Base-by-base conservation (phyloP, 2,888 invertebrate genomes). In the Rhamphomyia laevipes region DNA sequence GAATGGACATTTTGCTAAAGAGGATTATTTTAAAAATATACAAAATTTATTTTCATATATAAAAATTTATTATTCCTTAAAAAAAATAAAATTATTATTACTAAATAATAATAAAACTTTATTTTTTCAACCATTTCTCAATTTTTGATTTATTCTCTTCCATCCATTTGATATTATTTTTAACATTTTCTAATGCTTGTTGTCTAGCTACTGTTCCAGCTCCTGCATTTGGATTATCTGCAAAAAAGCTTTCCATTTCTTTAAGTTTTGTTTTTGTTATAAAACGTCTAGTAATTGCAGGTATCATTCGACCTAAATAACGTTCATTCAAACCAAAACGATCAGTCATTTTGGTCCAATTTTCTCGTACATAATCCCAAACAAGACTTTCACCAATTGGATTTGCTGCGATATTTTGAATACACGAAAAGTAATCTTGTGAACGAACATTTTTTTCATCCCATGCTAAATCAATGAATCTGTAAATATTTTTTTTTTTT, bases 301-400 rank as follows among this genome's bases (percentile, higher is more conserved):
- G 84, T 48, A 94, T 79, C 55, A 89, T 59, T 43, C 77, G 72
- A 12, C 93, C 93, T 43, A 95, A 72, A 54, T 84, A 81, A 13
- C 92, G 78, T 60, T 91, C 86, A 65, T 89, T 91, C 27, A 91
- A 70, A 0, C 85, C 82, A 67, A 89, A 94, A 47, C 88, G 77
- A 0, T 81, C 74, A 0, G 89, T 83, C 0, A 93, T 68, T 35
- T 77, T 69, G 2, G 75, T 72, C 88, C 92, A 94, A 57, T 88
- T 79, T 43, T 78, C 73, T 17, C 91, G 78, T 7, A 89, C 81
- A 72, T 86, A 86, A 61, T 85, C 80, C 94, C 94, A 95, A 0
- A 88, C 83, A 1, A 91, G 66, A 2, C 76, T 70, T 0, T 78
- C 77, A 6, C 91, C 94, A 1, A 79, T 72, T 0, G 86, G 83